These are phyloP conservation scores for Ptilorrhoa leucosticta DNA, from an alignment of 2,113 vertebrate genomes.

Conservation along the genomic window DNA sequence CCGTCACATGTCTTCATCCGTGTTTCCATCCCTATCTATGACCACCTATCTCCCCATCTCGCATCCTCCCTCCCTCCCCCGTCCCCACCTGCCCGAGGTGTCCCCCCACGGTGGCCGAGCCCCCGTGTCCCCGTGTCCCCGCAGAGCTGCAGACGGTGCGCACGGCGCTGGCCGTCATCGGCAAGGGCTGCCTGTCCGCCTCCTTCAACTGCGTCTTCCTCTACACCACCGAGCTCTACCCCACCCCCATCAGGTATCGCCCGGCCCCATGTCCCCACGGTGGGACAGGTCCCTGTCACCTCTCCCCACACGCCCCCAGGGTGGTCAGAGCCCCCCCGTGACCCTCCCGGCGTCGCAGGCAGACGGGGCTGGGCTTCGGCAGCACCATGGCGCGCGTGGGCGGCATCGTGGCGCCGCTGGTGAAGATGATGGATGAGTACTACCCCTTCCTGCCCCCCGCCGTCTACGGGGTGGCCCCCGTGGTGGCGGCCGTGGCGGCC, in stretches of 20 bases:
- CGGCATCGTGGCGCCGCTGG: constrained; percentile 86
- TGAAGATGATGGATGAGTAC: constrained; percentile 85
- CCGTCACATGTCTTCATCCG: rapidly evolving
- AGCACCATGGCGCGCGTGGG: constrained; percentile 88
- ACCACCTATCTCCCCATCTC: background rate
- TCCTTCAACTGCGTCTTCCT: constrained; percentile 85
- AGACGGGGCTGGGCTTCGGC: constrained; percentile 87
- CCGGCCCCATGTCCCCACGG: background rate
- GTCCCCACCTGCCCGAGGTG: background rate
- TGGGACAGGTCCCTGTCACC: rapidly evolving
- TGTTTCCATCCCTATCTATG: rapidly evolving
- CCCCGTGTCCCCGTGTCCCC: background rate
- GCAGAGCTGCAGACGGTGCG: constrained; percentile 75
- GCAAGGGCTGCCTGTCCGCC: constrained; percentile 85
- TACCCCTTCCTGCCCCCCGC: constrained; percentile 78
- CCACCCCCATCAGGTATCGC: constrained; percentile 68
- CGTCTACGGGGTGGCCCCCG: constrained; percentile 76
- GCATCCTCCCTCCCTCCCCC: too few relatives aligned
- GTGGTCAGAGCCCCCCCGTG: rapidly evolving
- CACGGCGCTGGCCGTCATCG: constrained; percentile 82
- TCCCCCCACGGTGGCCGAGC: rapidly evolving
- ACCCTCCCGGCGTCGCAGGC: constrained; percentile 66
- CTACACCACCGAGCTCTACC: constrained; percentile 71
- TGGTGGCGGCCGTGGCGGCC: constrained; percentile 68
- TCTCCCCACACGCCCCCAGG: background rate